Conservation (phyloP, 1,140 invertebrate species). For the Luehdorfia chinensis region DNA sequence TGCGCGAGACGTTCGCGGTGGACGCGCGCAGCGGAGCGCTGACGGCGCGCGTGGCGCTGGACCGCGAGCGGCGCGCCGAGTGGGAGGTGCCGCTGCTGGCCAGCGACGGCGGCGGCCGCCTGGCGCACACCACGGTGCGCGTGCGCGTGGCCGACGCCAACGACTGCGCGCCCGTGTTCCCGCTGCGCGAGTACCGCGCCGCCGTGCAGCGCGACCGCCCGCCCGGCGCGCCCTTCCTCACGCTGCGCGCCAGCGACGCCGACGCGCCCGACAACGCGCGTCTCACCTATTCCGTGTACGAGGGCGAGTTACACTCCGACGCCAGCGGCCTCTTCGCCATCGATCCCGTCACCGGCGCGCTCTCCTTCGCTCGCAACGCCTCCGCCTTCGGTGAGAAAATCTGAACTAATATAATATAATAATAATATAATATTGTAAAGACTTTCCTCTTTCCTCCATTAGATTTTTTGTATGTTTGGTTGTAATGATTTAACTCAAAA, state of each 20-base stretch:
- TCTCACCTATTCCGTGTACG: conserved; percentile 86
- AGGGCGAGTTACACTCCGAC: conserved; percentile 77
- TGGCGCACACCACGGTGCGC: conserved; percentile 87
- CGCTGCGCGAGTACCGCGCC: conserved; percentile 87
- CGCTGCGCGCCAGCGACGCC: conserved; percentile 73
- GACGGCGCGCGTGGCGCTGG: conserved; percentile 84
- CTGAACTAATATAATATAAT: too few species aligned
- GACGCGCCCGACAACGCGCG: conserved; percentile 84
- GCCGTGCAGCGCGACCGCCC: conserved; percentile 84
- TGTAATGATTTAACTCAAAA: too few species aligned
- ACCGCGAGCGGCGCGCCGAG: conserved; percentile 85
- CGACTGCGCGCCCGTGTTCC: conserved; percentile 91
- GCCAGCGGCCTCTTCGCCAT: conserved; percentile 82
- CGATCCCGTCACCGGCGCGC: conserved; percentile 82
- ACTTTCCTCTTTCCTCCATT: too few species aligned
- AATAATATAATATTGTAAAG: too few species aligned
- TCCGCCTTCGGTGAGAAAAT: conserved; percentile 75
- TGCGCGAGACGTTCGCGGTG: conserved; percentile 88
- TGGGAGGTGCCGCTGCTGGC: conserved; percentile 91
- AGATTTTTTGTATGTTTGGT: too few species aligned
- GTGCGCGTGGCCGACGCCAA: conserved; percentile 91
- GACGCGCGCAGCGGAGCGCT: conserved; percentile 89
- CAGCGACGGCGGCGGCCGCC: conserved; percentile 90
- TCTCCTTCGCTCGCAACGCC: conserved; percentile 80
- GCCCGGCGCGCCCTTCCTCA: conserved; percentile 81